These are phyloP conservation scores for Hipparchia sbordonii DNA, from an alignment of 2,888 invertebrate genomes.

Conservation along the genomic window DNA sequence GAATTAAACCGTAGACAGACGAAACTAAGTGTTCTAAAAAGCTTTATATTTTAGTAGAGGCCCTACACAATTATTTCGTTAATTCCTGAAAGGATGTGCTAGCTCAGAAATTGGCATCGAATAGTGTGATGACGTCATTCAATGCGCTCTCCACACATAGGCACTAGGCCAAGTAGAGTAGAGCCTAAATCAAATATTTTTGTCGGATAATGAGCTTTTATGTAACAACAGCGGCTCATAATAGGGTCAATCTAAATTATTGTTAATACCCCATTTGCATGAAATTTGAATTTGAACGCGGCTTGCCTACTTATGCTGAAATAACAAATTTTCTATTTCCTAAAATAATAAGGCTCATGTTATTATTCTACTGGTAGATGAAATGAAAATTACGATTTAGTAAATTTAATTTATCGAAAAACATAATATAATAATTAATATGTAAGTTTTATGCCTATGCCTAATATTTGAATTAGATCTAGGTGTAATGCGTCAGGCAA, in stretches of 20 bases:
- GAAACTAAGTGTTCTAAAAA: no score
- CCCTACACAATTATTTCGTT: not conserved
- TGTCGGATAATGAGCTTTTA: slow-evolving; percentile 17
- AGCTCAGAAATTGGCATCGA: slow-evolving; percentile 22
- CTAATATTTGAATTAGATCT: no score
- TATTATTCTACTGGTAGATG: not conserved
- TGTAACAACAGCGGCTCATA: slow-evolving; percentile 5
- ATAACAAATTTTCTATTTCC: not conserved
- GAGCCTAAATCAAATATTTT: slow-evolving; percentile 43
- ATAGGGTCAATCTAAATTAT: slow-evolving; percentile 4
- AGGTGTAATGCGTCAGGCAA: no score
- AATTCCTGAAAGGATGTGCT: not conserved
- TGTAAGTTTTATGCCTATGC: no score
- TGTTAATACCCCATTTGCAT: slow-evolving; percentile 7
- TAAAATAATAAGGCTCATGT: not conserved
- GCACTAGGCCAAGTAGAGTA: slow-evolving; percentile 54
- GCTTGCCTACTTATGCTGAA: not conserved
- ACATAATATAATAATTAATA: no score
- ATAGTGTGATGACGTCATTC: slow-evolving; percentile 56
- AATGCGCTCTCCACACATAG: slow-evolving; percentile 51
- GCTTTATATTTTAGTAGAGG: no score
- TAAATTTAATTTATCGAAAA: no score
- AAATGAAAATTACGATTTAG: no score
- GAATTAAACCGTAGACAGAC: no score
- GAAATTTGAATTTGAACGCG: not conserved